Evolutionary conservation across 2,113 vertebrate genomes (phyloP).

Genomic region (Myrmecobius fasciatus): DNA sequence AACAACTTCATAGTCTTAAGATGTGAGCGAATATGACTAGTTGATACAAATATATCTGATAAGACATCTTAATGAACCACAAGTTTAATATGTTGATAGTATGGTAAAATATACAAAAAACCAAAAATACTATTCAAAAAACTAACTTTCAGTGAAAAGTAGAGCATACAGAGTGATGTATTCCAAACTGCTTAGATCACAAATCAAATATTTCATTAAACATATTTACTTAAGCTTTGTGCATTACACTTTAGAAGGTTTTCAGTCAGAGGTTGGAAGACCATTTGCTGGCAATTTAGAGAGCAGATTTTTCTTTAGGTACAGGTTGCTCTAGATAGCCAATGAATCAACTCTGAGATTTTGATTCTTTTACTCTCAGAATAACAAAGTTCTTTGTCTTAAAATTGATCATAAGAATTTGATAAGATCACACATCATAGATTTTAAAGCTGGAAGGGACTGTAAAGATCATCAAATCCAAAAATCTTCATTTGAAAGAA

Average conservation of each 20-base stretch:
- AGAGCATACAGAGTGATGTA: not conserved
- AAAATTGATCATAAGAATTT: not conserved
- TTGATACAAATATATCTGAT: not conserved
- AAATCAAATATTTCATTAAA: not conserved
- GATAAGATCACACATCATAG: not conserved
- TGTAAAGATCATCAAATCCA: not conserved
- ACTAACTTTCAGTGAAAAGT: not conserved
- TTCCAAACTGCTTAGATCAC: not conserved
- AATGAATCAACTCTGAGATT: not conserved
- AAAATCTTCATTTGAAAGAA: no score
- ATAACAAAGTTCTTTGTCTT: not conserved
- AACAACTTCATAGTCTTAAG: not conserved
- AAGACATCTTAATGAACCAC: not conserved
- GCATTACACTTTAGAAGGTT: not conserved
- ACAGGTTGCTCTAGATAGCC: not conserved
- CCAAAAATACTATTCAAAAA: not conserved
- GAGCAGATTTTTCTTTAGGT: not conserved
- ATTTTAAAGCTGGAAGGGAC: not conserved
- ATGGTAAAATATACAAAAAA: not conserved
- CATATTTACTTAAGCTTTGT: not conserved
- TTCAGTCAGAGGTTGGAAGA: not conserved
- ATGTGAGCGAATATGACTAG: not conserved
- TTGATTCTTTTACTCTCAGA: not conserved
- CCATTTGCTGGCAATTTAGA: not conserved
- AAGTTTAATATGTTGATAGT: not conserved